Conservation (phyloP, 2,888 invertebrate genomes). For the Heterodera filipjevi region DNA sequence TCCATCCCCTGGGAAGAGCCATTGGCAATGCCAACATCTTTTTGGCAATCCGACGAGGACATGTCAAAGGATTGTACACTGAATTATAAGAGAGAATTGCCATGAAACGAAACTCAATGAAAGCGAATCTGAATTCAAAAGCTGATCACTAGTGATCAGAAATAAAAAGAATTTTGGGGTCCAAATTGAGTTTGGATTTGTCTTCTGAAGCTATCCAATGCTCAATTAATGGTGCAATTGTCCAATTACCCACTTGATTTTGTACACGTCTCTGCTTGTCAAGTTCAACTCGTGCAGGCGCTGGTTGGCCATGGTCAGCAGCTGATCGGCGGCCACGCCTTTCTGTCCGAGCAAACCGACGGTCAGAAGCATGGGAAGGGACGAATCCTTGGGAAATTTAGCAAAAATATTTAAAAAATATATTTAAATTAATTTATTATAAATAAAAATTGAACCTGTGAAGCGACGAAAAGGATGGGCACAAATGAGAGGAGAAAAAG, state of each 20-base stretch:
- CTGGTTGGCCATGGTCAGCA: constrained; percentile 26
- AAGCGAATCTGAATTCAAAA: too few relatives aligned
- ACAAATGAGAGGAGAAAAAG: neutral
- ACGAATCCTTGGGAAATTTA: neutral
- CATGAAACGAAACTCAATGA: too few relatives aligned
- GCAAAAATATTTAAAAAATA: neutral
- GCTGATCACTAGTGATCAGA: too few relatives aligned
- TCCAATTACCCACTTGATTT: constrained; percentile 3
- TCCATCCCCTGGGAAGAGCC: constrained; percentile 21
- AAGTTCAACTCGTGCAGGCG: constrained; percentile 24
- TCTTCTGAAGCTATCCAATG: too few relatives aligned
- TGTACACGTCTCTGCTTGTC: constrained; percentile 9
- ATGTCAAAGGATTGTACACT: constrained; percentile 23
- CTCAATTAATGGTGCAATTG: too few relatives aligned
- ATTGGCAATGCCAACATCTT: neutral
- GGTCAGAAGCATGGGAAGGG: neutral
- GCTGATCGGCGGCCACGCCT: constrained; percentile 4
- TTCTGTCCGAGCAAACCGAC: constrained; percentile 14
- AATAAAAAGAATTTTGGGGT: neutral
- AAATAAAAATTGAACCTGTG: neutral
- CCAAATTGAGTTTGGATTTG: neutral
- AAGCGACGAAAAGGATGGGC: neutral
- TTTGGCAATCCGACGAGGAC: neutral
- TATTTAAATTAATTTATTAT: neutral
- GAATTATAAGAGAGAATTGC: too few relatives aligned